Evolutionary conservation across 2,888 invertebrate species (phyloP), one percentile per base, ranked within the genome.

Genomic region (Hypena proboscidalis): DNA sequence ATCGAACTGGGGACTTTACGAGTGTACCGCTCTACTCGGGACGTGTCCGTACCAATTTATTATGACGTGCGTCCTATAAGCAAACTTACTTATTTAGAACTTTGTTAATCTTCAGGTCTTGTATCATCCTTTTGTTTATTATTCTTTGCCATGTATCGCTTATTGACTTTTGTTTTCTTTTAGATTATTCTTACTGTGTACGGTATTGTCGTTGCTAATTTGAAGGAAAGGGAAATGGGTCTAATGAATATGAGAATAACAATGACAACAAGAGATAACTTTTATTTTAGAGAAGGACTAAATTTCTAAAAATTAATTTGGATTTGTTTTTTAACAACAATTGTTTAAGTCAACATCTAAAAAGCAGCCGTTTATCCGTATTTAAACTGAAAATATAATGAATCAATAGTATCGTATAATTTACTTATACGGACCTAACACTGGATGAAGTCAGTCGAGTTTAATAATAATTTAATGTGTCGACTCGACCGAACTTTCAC

Each of bases 391-490:
- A 2, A 15, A 1, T 31, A 14, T 30, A 29, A 29, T 37, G 11
- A 25, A 38, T 31, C 25, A 19, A n/a, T 27, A 21, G 27, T 14
- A 14, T 29, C 8, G 23, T 11, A 34, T 23, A 34, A 23, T 15
- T 34, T 10, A 17, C 10, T 8, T 20, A 34, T 7, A 8, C 5
- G 27, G 14, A 15, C 4, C 9, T 33, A 26, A 14, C n/a, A 19
- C 20, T 19, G 31, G n/a, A 37, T 25, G 31, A 62, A 58, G 47
- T 32, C 36, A 33, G 47, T 20, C 39, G 34, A 78, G 67, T 77
- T 76, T 76, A 76, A 78, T 80, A 79, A 78, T 78, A 77, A 79
- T 77, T 76, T 80, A 81, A 83, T 83, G 72, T 80, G 75, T 77
- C 77, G 76, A 70, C 70, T 73, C 64, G 55, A 60, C 55, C 63